A percentile compares a stretch with the other conserved stretches of the same genome.
Conservation (phyloP, 1,140 invertebrate genomes). For the Monochamus saltuarius region DNA sequence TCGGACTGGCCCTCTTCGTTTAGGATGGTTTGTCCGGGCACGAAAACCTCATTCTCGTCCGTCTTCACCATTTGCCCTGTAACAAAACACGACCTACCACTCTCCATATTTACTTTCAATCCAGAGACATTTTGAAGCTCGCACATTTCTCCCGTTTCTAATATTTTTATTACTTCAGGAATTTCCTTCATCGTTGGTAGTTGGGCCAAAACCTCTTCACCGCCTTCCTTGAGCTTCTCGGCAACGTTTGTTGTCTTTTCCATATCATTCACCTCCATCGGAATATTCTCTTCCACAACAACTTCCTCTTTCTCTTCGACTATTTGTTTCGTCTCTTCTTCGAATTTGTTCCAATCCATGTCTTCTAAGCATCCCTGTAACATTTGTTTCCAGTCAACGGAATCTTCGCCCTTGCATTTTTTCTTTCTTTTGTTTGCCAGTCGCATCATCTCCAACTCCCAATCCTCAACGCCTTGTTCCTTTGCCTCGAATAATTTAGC, state of each 20-base stretch:
- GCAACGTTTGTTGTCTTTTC: conserved; percentile 59
- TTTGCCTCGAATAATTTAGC: conserved; percentile 78
- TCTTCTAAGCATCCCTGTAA: conserved; percentile 44
- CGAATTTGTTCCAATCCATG: conserved; percentile 51
- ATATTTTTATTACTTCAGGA: conserved; percentile 61
- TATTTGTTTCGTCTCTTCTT: conserved; percentile 52
- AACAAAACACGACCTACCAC: conserved; percentile 50
- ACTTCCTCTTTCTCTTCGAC: conserved; percentile 43
- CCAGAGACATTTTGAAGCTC: conserved; percentile 64
- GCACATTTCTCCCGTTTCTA: conserved; percentile 62
- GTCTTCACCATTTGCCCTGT: conserved; percentile 67
- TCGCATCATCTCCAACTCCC: conserved; percentile 52
- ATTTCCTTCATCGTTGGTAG: conserved; percentile 65
- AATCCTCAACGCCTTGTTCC: conserved; percentile 64
- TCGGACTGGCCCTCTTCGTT: conserved; percentile 60
- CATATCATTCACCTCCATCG: conserved; percentile 57
- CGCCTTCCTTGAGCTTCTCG: conserved; percentile 55
- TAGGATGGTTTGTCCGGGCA: conserved; percentile 71
- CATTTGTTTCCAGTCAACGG: conserved; percentile 46
- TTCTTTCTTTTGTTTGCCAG: conserved; percentile 47
- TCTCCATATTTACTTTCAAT: conserved; percentile 63
- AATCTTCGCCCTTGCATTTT: conserved; percentile 52
- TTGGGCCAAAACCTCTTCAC: conserved; percentile 55
- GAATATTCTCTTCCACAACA: conserved; percentile 47
- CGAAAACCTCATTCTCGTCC: conserved; percentile 64